Conservation (phyloP, 2,888 invertebrate species). For the Resseliella maxima region DNA sequence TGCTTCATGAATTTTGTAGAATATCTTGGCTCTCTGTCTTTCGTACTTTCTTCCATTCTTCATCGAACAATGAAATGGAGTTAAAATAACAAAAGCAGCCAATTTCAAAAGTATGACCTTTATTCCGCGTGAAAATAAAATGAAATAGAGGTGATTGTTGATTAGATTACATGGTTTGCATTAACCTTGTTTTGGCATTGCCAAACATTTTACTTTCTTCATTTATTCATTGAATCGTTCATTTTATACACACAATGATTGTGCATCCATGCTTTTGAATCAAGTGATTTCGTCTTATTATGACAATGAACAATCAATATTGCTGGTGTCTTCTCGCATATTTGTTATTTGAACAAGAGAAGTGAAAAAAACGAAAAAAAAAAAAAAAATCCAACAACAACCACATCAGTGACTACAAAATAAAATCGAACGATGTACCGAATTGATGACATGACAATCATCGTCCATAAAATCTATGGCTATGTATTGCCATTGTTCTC, state of each 20-base stretch:
- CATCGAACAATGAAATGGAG: background rate
- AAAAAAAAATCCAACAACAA: background rate
- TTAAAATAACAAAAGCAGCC: background rate
- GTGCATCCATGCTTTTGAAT: background rate
- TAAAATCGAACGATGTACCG: background rate
- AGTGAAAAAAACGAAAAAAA: background rate
- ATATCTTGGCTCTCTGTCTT: no score
- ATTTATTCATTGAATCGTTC: background rate
- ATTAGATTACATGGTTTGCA: background rate
- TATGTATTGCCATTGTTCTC: background rate
- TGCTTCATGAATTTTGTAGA: no score
- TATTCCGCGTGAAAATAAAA: constrained; percentile 30
- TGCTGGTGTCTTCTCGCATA: background rate
- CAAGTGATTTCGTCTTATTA: constrained; percentile 17
- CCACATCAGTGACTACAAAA: no score
- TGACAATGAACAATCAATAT: background rate
- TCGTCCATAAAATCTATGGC: background rate
- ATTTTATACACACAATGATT: background rate
- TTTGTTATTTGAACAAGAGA: background rate
- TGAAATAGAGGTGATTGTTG: constrained; percentile 4
- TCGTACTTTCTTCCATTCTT: no score
- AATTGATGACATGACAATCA: constrained; percentile 43
- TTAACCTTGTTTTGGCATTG: background rate
- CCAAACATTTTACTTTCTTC: background rate
- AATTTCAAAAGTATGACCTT: background rate